Evolutionary conservation across 2,888 invertebrate species (phyloP).

Genomic region (Pantelozetes paolii): DNA sequence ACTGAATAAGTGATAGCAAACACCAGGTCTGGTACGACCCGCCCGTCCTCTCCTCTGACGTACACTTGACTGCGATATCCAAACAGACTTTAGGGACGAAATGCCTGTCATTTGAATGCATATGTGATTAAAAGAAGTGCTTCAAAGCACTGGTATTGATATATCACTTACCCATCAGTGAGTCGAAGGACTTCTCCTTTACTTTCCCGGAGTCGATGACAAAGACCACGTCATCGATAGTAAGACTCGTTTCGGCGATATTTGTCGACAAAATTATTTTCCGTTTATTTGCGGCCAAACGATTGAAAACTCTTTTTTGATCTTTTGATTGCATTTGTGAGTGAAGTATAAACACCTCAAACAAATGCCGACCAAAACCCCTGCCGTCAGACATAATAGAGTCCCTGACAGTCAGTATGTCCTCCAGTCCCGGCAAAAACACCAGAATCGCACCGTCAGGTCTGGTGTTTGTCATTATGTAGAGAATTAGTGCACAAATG

Average conservation of each 20-base stretch:
- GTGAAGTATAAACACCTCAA: constrained; percentile 71
- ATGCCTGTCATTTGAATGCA: constrained; percentile 55
- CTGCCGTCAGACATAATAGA: constrained; percentile 50
- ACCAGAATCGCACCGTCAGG: constrained; percentile 68
- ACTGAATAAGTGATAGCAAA: constrained; percentile 72
- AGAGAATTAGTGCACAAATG: constrained; percentile 68
- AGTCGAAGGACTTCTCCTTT: constrained; percentile 94
- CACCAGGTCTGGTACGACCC: constrained; percentile 88
- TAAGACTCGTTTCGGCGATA: constrained; percentile 92
- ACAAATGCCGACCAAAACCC: constrained; percentile 44
- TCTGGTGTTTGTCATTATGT: constrained; percentile 57
- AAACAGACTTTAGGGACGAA: constrained; percentile 94
- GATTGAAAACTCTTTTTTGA: constrained; percentile 75
- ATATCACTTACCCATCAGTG: constrained; percentile 74
- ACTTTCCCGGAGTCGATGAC: constrained; percentile 87
- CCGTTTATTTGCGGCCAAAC: constrained; percentile 61
- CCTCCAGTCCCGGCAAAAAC: constrained; percentile 90
- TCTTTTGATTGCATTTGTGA: constrained; percentile 74
- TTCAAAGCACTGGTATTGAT: background rate
- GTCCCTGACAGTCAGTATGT: constrained; percentile 66
- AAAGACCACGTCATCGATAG: constrained; percentile 88
- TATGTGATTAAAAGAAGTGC: background rate
- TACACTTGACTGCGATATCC: constrained; percentile 84
- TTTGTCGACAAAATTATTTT: constrained; percentile 63
- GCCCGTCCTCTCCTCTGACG: constrained; percentile 93